Percentiles rank a stretch among this genome's conserved stretches.
Conservation (phyloP, 2,888 invertebrate genomes). For the Lithophane leautieri region DNA sequence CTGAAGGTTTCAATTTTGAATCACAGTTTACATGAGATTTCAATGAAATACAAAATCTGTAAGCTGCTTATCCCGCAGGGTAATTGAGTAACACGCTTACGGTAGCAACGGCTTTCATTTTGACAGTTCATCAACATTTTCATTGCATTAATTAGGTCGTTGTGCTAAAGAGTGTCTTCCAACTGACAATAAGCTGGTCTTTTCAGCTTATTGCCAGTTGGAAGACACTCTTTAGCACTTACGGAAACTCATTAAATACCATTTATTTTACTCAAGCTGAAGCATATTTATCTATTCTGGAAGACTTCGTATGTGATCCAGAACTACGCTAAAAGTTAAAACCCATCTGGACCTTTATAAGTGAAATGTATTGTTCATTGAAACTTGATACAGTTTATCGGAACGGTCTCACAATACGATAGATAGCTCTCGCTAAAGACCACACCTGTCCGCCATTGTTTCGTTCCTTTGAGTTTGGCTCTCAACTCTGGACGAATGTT, state of each 20-base stretch:
- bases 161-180: no score
- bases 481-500: conserved; percentile 14
- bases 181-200: no score
- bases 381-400: conserved; percentile 67
- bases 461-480: conserved; percentile 39
- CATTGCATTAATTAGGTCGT: no score
- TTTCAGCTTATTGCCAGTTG: background rate
- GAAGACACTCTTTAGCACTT: background rate
- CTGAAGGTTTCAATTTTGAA: background rate
- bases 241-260: background rate
- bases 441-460: conserved; percentile 50
- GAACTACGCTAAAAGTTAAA: conserved; percentile 22
- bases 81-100: no score
- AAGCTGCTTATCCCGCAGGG: conserved; percentile 1
- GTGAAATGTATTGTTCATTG: conserved; percentile 63
- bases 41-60: background rate
- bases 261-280: background rate
- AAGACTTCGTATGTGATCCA: background rate
- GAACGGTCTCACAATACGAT: conserved; percentile 60
- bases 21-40: background rate
- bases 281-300: background rate
- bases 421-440: conserved; percentile 58
- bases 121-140: no score
- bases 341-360: conserved; percentile 19
- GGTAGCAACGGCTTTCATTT: no score